Percentiles rank a stretch among this genome's conserved stretches.
Conservation (phyloP, 2,113 vertebrate species). For the Rhinopomastus cyanomelas region DNA sequence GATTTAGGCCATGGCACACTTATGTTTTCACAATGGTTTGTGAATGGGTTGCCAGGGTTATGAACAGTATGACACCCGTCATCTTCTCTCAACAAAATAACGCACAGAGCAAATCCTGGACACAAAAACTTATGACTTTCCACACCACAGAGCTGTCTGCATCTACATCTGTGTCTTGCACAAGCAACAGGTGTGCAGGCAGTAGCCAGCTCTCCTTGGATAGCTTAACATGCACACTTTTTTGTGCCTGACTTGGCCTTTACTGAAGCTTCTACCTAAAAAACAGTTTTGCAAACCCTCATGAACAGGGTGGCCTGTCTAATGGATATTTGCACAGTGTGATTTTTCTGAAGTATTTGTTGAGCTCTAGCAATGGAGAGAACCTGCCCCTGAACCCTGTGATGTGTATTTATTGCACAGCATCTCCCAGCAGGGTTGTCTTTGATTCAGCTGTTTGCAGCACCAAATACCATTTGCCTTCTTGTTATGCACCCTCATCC, state of each 20-base stretch:
- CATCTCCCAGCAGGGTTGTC: neutral
- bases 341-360: neutral
- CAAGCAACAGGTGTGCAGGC: neutral
- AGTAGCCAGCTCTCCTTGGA: neutral
- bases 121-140: neutral
- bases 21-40: neutral
- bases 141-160: neutral
- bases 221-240: neutral
- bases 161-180: neutral
- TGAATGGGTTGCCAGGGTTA: neutral
- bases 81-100: neutral
- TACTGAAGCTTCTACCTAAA: neutral
- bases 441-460: neutral
- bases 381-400: neutral
- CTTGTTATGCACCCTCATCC: neutral
- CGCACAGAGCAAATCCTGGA: neutral
- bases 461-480: neutral
- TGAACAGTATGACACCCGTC: slow-evolving; percentile 18
- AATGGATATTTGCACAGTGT: neutral
- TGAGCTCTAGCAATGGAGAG: neutral
- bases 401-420: neutral
- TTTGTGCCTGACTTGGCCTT: neutral
- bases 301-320: neutral
- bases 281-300: neutral
- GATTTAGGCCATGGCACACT: neutral